Evolutionary conservation across 2,797 vertebrate genomes (phyloP).

Genomic region (Anniella stebbinsi): DNA sequence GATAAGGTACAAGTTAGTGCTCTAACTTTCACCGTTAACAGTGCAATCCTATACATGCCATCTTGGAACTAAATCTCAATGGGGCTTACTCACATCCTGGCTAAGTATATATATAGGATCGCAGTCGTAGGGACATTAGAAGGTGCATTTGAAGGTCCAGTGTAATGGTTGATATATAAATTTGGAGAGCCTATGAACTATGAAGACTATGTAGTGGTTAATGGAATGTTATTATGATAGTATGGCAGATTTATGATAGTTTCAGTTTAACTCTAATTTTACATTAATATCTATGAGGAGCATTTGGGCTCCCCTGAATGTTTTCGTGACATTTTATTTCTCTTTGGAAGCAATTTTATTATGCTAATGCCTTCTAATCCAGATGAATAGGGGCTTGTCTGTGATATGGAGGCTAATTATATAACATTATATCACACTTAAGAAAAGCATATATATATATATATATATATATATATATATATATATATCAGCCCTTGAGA

Average conservation of each 20-base stretch:
- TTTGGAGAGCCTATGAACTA: not conserved
- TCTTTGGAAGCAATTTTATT: slow-evolving; percentile 51
- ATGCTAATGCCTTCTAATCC: slow-evolving; percentile 67
- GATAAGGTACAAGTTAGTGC: no score
- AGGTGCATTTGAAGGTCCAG: not conserved
- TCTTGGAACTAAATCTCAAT: no score
- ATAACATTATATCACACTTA: slow-evolving; percentile 62
- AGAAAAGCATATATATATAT: slow-evolving; percentile 59
- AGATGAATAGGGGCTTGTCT: slow-evolving; percentile 68
- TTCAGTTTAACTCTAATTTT: slow-evolving; percentile 66
- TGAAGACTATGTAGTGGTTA: slow-evolving; percentile 37
- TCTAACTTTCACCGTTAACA: not conserved
- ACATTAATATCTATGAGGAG: slow-evolving; percentile 47
- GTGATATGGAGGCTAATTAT: slow-evolving; percentile 65
- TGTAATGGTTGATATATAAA: not conserved
- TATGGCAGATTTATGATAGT: slow-evolving; percentile 48
- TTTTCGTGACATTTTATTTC: slow-evolving; percentile 63
- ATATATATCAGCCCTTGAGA: no score
- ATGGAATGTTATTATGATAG: slow-evolving; percentile 35
- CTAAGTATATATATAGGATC: no score
- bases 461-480: no score
- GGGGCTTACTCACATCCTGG: no score
- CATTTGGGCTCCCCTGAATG: slow-evolving; percentile 41
- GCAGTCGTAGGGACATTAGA: not conserved
- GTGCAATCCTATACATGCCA: no score